Evolutionary conservation across 2,888 invertebrate species (phyloP).

Genomic region (Cheilosia impressa): DNA sequence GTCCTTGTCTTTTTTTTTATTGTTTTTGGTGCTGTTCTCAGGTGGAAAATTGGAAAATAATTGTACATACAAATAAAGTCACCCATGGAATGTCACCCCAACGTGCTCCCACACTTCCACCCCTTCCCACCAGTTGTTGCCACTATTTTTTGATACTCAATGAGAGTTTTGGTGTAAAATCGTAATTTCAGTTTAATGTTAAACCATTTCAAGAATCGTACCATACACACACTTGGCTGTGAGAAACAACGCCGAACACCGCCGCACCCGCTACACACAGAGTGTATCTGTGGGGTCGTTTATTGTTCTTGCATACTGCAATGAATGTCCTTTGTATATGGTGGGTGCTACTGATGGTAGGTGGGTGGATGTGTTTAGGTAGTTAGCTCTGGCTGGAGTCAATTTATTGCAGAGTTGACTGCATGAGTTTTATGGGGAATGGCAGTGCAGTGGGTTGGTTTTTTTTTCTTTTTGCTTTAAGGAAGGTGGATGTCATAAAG

Average conservation of each 20-base stretch:
- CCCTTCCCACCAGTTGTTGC: conserved; percentile 14
- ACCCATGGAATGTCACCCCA: neutral
- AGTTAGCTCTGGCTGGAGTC: conserved; percentile 63
- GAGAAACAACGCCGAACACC: conserved; percentile 29
- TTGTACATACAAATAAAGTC: conserved; percentile 34
- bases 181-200: conserved; percentile 72
- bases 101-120: neutral
- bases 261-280: neutral
- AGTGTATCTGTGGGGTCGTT: conserved; percentile 48
- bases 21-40: conserved; percentile 31
- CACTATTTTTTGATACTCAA: conserved; percentile 66
- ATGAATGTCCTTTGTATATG: conserved; percentile 69
- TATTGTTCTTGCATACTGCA: conserved; percentile 73
- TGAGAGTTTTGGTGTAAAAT: conserved; percentile 62
- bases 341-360: conserved; percentile 13
- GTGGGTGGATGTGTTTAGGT: conserved; percentile 61
- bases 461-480: conserved; percentile 14
- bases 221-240: neutral
- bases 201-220: conserved; percentile 61
- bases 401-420: conserved; percentile 74
- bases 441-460: conserved; percentile 43
- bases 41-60: conserved; percentile 74
- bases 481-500: conserved; percentile 63
- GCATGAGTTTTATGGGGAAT: conserved; percentile 71
- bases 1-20: neutral